Conservation (phyloP, 2,888 invertebrate species). For the Ganaspis brasiliensis region DNA sequence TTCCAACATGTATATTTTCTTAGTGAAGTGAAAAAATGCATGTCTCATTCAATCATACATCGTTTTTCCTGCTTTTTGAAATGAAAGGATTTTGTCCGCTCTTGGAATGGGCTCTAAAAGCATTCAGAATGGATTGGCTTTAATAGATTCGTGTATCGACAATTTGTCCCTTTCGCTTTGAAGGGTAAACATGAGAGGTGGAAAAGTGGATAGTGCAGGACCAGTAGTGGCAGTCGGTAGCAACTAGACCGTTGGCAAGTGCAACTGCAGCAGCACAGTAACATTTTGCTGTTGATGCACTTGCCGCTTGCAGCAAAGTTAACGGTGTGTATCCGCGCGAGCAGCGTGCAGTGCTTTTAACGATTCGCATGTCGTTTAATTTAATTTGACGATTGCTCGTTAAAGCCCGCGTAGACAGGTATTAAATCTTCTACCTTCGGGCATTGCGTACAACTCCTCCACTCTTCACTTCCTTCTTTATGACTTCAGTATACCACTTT, state of each 20-base stretch:
- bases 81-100: neutral
- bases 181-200: conserved; percentile 14
- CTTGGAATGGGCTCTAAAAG: conserved; percentile 19
- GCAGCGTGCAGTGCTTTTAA: conserved; percentile 65
- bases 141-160: conserved; percentile 22
- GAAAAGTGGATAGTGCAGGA: conserved; percentile 10
- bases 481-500: conserved; percentile 22
- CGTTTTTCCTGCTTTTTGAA: conserved; percentile 8
- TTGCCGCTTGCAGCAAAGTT: conserved; percentile 60
- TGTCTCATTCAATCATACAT: neutral
- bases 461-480: conserved; percentile 30
- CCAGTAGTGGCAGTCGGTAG: neutral
- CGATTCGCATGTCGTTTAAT: conserved; percentile 75
- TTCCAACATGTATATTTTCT: neutral
- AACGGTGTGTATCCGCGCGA: conserved; percentile 68
- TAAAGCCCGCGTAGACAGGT: conserved; percentile 66
- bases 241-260: conserved; percentile 18
- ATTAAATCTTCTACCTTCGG: conserved; percentile 69
- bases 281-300: conserved; percentile 56
- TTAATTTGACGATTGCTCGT: conserved; percentile 78
- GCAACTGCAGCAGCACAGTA: conserved; percentile 19
- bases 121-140: conserved; percentile 31
- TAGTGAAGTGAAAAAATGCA: neutral
- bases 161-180: conserved; percentile 41
- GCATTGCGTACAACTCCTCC: conserved; percentile 36